phyloP scores from a whole-genome alignment of 2,888 invertebrate species.

The Galerucella calmariensis region DNA sequence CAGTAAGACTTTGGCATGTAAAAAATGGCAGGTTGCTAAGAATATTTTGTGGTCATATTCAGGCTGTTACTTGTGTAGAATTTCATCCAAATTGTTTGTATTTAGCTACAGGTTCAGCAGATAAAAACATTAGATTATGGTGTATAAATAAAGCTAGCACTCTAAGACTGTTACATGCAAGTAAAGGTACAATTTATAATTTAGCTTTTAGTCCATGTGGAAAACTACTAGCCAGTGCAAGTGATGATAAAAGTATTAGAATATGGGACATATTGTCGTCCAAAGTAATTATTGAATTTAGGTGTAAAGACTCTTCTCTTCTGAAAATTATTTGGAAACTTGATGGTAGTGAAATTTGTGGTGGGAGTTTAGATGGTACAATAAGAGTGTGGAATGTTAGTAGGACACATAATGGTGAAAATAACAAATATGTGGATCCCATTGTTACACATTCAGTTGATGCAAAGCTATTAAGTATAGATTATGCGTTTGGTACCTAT shows the following conservation, averaged over 20 bases:
- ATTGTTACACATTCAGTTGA: conserved; percentile 43
- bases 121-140: conserved; percentile 90
- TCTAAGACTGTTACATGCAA: conserved; percentile 82
- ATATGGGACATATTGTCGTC: conserved; percentile 80
- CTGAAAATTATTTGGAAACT: conserved; percentile 73
- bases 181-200: conserved; percentile 78
- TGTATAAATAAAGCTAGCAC: conserved; percentile 83
- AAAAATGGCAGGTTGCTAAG: conserved; percentile 85
- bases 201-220: conserved; percentile 89
- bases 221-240: conserved; percentile 84
- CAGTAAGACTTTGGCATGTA: conserved; percentile 83
- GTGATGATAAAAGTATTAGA: conserved; percentile 77
- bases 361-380: conserved; percentile 74
- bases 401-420: conserved; percentile 37
- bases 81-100: conserved; percentile 95
- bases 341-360: conserved; percentile 72
- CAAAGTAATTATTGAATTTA: conserved; percentile 72
- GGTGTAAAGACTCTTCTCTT: conserved; percentile 73
- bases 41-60: conserved; percentile 87
- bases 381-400: conserved; percentile 73
- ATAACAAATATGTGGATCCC: conserved; percentile 48
- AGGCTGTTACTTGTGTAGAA: conserved; percentile 87
- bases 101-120: conserved; percentile 90
- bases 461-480: conserved; percentile 53
- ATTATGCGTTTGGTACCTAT: conserved; percentile 57